Percentiles rank a stretch among this genome's conserved stretches.
Conservation (phyloP, 2,113 vertebrate species). For the Sminthopsis crassicaudata region DNA sequence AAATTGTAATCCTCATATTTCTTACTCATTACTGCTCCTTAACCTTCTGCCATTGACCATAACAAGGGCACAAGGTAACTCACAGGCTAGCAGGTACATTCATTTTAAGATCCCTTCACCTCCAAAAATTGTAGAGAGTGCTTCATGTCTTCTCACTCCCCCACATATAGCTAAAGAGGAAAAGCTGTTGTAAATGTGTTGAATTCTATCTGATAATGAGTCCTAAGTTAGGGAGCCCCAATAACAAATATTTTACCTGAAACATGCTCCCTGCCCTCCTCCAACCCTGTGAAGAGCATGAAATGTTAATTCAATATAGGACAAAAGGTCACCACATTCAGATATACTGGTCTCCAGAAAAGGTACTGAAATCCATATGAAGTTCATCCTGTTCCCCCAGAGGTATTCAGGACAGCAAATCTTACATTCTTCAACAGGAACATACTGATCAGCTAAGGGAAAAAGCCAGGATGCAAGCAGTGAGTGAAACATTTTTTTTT, state of each 20-base stretch:
- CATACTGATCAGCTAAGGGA: not conserved
- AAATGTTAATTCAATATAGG: not conserved
- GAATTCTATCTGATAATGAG: not conserved
- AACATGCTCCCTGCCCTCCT: not conserved
- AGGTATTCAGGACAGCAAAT: not conserved
- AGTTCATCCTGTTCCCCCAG: not conserved
- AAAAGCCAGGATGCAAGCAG: not conserved
- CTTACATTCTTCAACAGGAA: not conserved
- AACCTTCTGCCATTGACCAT: not conserved
- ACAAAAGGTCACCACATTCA: not conserved
- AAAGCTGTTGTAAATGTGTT: not conserved
- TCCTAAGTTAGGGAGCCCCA: not conserved
- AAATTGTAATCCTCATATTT: not conserved
- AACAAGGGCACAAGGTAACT: not conserved
- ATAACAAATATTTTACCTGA: not conserved
- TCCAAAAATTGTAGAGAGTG: not conserved
- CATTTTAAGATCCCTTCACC: not conserved
- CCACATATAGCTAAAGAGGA: not conserved
- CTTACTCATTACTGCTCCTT: not conserved
- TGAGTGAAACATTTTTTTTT: not conserved
- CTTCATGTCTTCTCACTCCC: not conserved
- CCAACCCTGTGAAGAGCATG: not conserved
- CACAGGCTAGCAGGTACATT: not conserved
- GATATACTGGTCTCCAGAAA: not conserved
- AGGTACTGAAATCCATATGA: not conserved